Evolutionary conservation across 2,113 vertebrate species (phyloP).

Genomic region (Anser brachyrhynchus): DNA sequence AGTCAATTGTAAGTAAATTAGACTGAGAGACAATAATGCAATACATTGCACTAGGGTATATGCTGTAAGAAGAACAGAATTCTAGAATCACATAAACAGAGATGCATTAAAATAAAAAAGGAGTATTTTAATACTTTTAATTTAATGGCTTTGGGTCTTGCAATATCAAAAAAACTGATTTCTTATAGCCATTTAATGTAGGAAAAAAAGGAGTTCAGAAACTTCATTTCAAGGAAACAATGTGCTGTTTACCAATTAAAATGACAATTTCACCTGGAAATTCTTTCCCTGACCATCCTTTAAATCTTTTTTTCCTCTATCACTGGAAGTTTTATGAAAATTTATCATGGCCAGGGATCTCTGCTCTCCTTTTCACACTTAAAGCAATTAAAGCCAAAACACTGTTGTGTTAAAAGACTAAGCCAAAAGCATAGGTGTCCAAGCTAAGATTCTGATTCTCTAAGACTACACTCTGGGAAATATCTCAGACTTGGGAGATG

Average conservation of each 20-base stretch:
- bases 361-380: not conserved
- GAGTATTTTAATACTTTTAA: not conserved
- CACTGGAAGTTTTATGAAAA: not conserved
- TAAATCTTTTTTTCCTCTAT: not conserved
- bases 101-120: not conserved
- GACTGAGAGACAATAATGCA: not conserved
- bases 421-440: not conserved
- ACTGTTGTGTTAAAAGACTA: not conserved
- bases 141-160: not conserved
- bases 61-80: not conserved
- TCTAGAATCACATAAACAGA: not conserved
- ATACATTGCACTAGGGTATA: not conserved
- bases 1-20: constrained; percentile 38
- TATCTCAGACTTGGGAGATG: not conserved
- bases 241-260: not conserved
- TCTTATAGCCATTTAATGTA: not conserved
- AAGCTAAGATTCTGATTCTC: not conserved
- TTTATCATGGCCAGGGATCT: not conserved
- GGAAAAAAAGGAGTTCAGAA: not conserved
- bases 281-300: not conserved
- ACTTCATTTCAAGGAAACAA: not conserved
- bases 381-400: not conserved
- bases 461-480: not conserved
- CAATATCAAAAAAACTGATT: not conserved
- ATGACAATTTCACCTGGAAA: not conserved